Evolutionary conservation across 2,797 vertebrate species (phyloP).

Genomic region (Chromobotia macracanthus): DNA sequence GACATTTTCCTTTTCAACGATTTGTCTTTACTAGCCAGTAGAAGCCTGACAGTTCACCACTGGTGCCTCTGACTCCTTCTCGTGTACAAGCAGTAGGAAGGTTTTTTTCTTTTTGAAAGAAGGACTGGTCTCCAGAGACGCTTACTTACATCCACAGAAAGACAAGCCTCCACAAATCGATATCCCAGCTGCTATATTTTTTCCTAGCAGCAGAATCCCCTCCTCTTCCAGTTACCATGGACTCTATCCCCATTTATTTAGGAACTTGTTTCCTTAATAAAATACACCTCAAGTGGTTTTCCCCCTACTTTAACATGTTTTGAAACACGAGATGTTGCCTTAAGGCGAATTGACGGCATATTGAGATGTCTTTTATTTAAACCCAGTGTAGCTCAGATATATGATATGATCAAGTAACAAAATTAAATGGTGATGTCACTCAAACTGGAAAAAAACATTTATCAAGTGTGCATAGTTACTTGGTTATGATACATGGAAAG

Average conservation of each 20-base stretch:
- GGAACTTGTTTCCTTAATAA: slow-evolving; percentile 51
- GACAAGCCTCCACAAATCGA: slow-evolving; percentile 64
- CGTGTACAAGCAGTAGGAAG: slow-evolving; percentile 48
- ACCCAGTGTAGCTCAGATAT: background rate
- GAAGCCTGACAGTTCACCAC: slow-evolving; percentile 52
- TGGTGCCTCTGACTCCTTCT: slow-evolving; percentile 63
- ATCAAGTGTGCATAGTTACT: background rate
- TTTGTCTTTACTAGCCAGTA: slow-evolving; percentile 10
- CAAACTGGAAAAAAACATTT: background rate
- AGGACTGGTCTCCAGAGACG: slow-evolving; percentile 41
- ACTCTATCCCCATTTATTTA: slow-evolving; percentile 64
- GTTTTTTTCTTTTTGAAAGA: slow-evolving; percentile 41
- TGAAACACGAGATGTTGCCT: slow-evolving; percentile 11
- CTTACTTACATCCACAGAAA: slow-evolving; percentile 43
- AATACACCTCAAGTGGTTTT: slow-evolving; percentile 6
- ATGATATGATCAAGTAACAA: background rate
- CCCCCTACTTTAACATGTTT: background rate
- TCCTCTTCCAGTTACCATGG: slow-evolving; percentile 26
- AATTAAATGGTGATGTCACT: background rate
- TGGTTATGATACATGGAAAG: background rate
- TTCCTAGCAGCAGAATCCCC: slow-evolving; percentile 25
- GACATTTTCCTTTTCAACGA: slow-evolving; percentile 9
- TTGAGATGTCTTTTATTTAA: slow-evolving; percentile 15
- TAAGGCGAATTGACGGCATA: background rate
- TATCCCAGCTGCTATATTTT: slow-evolving; percentile 68